Base-by-base conservation (phyloP, 2,113 vertebrate species). In the Motacilla alba region DNA sequence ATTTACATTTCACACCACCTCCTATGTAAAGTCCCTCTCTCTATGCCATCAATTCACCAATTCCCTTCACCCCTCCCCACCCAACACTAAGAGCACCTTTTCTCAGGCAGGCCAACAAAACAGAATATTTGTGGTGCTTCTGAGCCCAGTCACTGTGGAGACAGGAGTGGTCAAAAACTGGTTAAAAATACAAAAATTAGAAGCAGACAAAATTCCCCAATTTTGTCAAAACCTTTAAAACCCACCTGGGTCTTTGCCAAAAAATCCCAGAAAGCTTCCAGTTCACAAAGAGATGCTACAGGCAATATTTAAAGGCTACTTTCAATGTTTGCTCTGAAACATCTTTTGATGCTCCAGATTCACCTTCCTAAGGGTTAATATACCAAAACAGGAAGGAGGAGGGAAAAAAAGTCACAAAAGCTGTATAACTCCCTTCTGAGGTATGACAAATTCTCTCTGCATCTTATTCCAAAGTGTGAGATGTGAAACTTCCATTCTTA, bases 1-100 rank as follows among this genome's bases (percentile, higher is more conserved):
- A 64, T 94, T 93, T 79, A 93, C 58, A 91, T 84, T 88, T 94
- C 89, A 92, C 64, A 92, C 83, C 73, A 75, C 26, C 60, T 87
- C 50, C 72, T 64, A 19, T n/a, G 60, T 68, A 60, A 95, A 88
- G 79, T 47, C 49, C 31, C 33, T 63, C 59, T 83, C 47, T 62
- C 55, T 11, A 15, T 18, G 50, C 50, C 76, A 86, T 77, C 72
- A 80, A 46, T 13, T 74, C 27, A 52, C 9, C 31, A 46, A 10
- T 63, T 81, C 43, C 83, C 68, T 70, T 85, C 93, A 77, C 33
- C 35, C 64, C 52, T 80, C 50, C 33, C 14, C 39, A 67, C 12
- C 21, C 80, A 90, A 62, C 22, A 72, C 24, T 37, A 35, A 59
- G 24, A 76, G 46, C n/a, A 49, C n/a, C 43, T 83, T 75, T 85